phyloP scores from a whole-genome alignment of 2,888 invertebrate genomes.

The Drosophila anomalata region DNA sequence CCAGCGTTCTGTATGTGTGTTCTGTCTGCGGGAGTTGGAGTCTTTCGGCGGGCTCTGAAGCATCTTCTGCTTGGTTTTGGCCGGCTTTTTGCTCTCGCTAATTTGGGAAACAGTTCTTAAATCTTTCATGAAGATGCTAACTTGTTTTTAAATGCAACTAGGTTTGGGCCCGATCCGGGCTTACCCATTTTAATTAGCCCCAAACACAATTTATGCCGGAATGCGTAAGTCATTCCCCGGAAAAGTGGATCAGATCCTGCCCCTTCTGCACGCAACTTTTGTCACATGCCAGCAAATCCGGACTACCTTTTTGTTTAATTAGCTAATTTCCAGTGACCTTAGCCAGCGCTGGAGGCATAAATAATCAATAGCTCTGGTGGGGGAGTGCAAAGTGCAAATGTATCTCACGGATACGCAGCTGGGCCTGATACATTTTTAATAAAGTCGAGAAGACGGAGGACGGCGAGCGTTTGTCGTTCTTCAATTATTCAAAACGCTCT shows the following conservation, averaged over 20 bases:
- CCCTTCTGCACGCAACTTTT: constrained; percentile 36
- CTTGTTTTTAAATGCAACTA: not conserved
- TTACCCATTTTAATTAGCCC: constrained; percentile 59
- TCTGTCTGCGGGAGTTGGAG: constrained; percentile 2
- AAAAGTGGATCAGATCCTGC: not conserved
- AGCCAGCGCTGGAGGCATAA: constrained; percentile 61
- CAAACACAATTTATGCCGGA: constrained; percentile 10
- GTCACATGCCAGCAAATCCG: constrained; percentile 49
- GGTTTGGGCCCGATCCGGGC: not conserved
- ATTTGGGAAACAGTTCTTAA: not conserved
- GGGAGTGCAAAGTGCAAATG: constrained; percentile 54
- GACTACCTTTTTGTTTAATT: constrained; percentile 66
- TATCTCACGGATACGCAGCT: constrained; percentile 47
- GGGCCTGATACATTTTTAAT: constrained; percentile 64
- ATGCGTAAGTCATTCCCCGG: constrained; percentile 45
- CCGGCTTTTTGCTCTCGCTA: constrained; percentile 55
- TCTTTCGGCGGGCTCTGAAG: not conserved
- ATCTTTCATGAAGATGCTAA: no score
- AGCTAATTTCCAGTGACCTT: constrained; percentile 59
- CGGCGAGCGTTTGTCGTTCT: constrained; percentile 39
- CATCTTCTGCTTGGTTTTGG: constrained; percentile 24
- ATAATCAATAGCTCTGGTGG: constrained; percentile 59
- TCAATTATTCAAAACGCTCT: constrained; percentile 59
- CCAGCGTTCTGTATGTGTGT: constrained; percentile 44
- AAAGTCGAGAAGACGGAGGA: constrained; percentile 12